Percentiles rank a stretch among this genome's conserved stretches.
Conservation (phyloP, 2,888 invertebrate genomes). For the Craniophora ligustri region DNA sequence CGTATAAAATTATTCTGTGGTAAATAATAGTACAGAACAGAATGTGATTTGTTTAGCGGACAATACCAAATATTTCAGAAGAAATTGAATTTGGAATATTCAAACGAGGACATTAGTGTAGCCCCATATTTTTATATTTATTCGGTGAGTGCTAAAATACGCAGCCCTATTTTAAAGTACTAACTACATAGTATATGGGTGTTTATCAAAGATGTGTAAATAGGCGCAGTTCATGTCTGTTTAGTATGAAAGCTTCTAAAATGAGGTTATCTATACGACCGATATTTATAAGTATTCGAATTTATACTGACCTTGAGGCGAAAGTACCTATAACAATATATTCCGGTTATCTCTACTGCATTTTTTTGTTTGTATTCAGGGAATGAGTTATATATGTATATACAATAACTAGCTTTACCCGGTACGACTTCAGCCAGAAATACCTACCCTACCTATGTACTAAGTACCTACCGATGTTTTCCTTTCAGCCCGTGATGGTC, state of each 20-base stretch:
- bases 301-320: conserved; percentile 1
- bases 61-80: conserved; percentile 20
- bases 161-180: conserved; percentile 27
- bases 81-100: conserved; percentile 35
- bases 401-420: too few relatives aligned
- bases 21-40: not conserved
- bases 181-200: conserved; percentile 12
- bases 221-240: conserved; percentile 25
- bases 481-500: too few relatives aligned
- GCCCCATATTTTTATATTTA: not conserved
- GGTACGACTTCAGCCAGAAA: too few relatives aligned
- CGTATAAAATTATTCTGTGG: conserved; percentile 16
- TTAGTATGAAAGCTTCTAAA: conserved; percentile 33
- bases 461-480: too few relatives aligned
- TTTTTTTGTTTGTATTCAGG: too few relatives aligned
- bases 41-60: conserved; percentile 18
- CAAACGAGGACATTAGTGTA: conserved; percentile 2
- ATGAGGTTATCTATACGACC: conserved; percentile 30
- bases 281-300: conserved; percentile 14
- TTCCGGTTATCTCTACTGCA: too few relatives aligned
- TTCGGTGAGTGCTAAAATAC: not conserved
- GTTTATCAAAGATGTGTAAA: conserved; percentile 40
- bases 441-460: too few relatives aligned
- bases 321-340: conserved; percentile 2
- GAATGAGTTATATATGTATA: too few relatives aligned